Evolutionary conservation across 2,888 invertebrate species (phyloP), one percentile per base, ranked within the genome.

Genomic region (Agrochola litura): DNA sequence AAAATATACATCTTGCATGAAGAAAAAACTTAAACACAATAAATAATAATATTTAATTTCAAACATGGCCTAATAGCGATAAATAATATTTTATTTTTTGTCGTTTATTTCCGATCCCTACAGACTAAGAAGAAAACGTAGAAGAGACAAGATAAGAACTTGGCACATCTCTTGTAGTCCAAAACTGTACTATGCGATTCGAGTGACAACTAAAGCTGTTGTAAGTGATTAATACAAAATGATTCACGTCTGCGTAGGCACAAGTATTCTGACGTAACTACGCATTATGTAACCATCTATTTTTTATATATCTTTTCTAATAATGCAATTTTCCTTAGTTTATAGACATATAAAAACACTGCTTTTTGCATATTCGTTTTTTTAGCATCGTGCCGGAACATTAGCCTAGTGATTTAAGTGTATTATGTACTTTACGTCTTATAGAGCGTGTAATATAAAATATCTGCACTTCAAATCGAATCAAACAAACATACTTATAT

Each of bases 11-110:
- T 41, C 60, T 64, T 73, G 63, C 58, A 78, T 73, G 76, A 58
- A 77, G 73, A 63, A 71, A 79, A 76, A 77, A 76, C 77, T 60
- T 81, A n/a, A 76, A 85, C 86, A 76, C 65, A 76, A 86, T 85
- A 86, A 86, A 84, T 83, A 83, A 84, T 83, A 83, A 81, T 73
- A 75, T 65, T 72, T 63, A 52, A 83, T 84, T 86, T 83, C 37
- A 49, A 86, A 83, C 72, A 73, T 61, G 77, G 66, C 73, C 77
- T 81, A 81, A 85, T 60, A 69, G 61, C 25, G 41, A 69, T 69
- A 85, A 82, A 82, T 67, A 85, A 82, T 64, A 84, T 78, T 80
- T 58, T 43, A 52, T 77, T 69, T 72, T 80, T 68, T 83, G 37
- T 49, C 30, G 41, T 74, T 58, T 66, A 54, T 65, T 77, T 68